Base-by-base conservation (phyloP, 2,797 vertebrate genomes). In the Mus caroli region DNA sequence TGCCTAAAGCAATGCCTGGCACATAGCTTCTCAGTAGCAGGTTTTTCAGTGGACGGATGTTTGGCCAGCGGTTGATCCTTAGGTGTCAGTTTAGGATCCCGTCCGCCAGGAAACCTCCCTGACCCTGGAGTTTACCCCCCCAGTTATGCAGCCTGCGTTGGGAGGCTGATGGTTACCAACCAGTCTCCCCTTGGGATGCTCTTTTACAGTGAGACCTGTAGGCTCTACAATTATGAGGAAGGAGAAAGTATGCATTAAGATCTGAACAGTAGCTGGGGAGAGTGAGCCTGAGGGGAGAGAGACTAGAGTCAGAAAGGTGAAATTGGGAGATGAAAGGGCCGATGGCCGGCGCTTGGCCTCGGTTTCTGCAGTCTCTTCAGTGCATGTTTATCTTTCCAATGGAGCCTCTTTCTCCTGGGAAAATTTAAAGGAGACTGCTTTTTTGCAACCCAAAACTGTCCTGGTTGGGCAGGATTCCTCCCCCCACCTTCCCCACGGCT, bases 361-460 rank as follows among this genome's bases (percentile, higher is more conserved):
- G 4, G 46, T 94, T 95, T 84, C 88, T 90, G 69, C 77, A 26
- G 22, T 94, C 92, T 94, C 64, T 87, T 94, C 95, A 85, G 14
- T 78, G 88, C 1, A 2, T 91, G 87, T 95, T 96, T 94, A 83
- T 94, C 62, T 94, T 95, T 77, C 94, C 94, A 87, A 69, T 92
- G 95, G 95, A 52, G 58, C 52, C 60, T 90, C 28, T 67, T 94
- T 94, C 54, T 92, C 93, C 84, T 2, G 6, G 95, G 88, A 93
- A 96, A 90, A 85, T 78, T 62, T 87, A 79, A 95, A 85, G 20
- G 26, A 96, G 89, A 92, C 64, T 75, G 94, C 58, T 93, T 91
- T 91, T 94, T 83, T 60, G 87, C 64, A 56, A 94, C 88, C 92
- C 62, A 75, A 93, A 94, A 89, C 52, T 71, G 62, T 83, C 88